phyloP scores from a whole-genome alignment of 2,888 invertebrate genomes.

The Argyresthia goedartella region DNA sequence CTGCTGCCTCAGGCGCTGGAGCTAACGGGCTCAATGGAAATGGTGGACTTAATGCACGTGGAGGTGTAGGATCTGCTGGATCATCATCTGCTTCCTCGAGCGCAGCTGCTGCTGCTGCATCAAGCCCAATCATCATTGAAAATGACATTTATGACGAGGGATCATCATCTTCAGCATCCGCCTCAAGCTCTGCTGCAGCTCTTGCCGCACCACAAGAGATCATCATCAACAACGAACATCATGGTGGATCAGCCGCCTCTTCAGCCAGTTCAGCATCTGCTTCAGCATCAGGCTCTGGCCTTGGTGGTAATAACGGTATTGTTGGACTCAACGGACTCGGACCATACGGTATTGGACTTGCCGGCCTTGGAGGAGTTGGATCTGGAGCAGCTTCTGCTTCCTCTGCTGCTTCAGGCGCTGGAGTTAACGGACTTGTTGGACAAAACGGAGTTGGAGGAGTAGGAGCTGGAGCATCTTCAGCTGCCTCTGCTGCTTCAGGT shows the following conservation, averaged over 20 bases:
- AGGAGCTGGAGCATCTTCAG: constrained; percentile 3
- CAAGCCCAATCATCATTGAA: too few relatives aligned
- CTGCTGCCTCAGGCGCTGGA: too few relatives aligned
- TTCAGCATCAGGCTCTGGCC: background rate
- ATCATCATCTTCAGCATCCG: too few relatives aligned
- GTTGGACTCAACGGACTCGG: background rate
- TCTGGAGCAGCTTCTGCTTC: background rate
- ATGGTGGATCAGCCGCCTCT: background rate
- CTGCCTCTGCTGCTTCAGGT: background rate
- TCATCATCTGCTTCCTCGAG: too few relatives aligned
- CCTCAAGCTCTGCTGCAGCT: too few relatives aligned
- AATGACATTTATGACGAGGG: too few relatives aligned
- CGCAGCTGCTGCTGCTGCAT: too few relatives aligned
- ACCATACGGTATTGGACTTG: background rate
- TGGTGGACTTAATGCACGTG: too few relatives aligned
- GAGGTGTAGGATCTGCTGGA: too few relatives aligned
- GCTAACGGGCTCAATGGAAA: too few relatives aligned
- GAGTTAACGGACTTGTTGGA: background rate
- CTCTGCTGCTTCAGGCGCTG: background rate
- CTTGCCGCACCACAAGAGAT: too few relatives aligned
- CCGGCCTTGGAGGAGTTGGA: background rate
- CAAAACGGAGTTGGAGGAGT: background rate
- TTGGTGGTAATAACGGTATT: background rate
- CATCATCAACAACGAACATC: too few relatives aligned
- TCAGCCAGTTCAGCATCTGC: background rate